These are phyloP conservation scores for Cosmopolites sordidus DNA, from an alignment of 2,888 invertebrate genomes.

Conservation along the genomic window DNA sequence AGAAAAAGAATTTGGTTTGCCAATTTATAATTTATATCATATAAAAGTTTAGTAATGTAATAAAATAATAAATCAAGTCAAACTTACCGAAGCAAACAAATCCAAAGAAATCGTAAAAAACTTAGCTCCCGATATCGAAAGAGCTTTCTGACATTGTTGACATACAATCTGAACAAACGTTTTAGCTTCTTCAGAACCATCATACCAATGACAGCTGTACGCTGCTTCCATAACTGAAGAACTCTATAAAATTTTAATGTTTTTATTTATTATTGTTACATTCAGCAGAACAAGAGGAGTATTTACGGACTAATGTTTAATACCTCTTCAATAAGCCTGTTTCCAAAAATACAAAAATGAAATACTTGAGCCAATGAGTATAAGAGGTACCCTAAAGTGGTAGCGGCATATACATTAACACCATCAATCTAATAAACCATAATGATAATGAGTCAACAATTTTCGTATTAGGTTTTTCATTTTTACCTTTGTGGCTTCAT, in stretches of 20 bases:
- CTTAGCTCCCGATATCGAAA: constrained; percentile 85
- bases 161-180: constrained; percentile 88
- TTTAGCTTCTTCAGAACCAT: constrained; percentile 85
- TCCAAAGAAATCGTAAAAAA: constrained; percentile 85
- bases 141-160: constrained; percentile 84
- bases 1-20: no score
- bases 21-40: no score
- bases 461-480: neutral
- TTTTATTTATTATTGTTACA: neutral
- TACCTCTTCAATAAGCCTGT: constrained; percentile 83
- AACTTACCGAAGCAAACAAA: constrained; percentile 81
- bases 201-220: constrained; percentile 87
- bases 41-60: no score
- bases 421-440: constrained; percentile 71
- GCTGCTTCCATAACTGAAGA: constrained; percentile 90
- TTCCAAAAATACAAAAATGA: constrained; percentile 82
- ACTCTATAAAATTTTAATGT: constrained; percentile 56
- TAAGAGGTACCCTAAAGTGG: constrained; percentile 72
- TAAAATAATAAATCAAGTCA: no score
- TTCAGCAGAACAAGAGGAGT: no score
- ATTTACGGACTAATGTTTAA: constrained; percentile 11
- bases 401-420: constrained; percentile 72
- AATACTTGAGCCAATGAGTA: constrained; percentile 83
- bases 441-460: no score
- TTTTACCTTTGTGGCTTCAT: constrained; percentile 77